Evolutionary conservation across 2,113 vertebrate genomes (phyloP), one percentile per base, ranked within the genome.

Genomic region (Sorex araneus): DNA sequence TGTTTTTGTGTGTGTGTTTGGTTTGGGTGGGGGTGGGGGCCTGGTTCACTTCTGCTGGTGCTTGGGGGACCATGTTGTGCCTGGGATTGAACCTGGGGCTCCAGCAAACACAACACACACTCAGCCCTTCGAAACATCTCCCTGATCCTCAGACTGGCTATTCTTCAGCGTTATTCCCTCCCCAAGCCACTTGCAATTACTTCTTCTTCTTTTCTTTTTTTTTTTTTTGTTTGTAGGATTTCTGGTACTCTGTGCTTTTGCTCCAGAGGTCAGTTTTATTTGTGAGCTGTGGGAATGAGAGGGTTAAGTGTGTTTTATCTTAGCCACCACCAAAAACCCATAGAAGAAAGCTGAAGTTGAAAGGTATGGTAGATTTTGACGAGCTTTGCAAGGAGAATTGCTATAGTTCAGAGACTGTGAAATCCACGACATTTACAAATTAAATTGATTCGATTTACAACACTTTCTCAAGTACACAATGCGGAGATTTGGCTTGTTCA

Each of bases 401-500:
- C 34, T 82, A 80, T 71, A 63, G 93, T 90, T 90, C 90, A 57
- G 54, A 77, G 16, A 71, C 67, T 10, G 30, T 70, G 16, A 69
- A 93, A 94, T 60, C 84, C 32, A 12, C 10, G 81, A 45, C 69
- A 81, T 89, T 93, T 87, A 45, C 64, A 94, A 86, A 82, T 92
- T 74, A 63, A 95, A 87, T 88, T 89, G 80, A 74, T 73, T 78
- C 82, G 32, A 83, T 81, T 94, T 91, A 83, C n/a, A 78, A 82
- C 63, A 75, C 21, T 71, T 91, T 91, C 85, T 77, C 12, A 40
- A 82, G 84, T 84, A 85, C 43, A 32, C 1, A 4, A 90, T 93
- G 34, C 76, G 88, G 91, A 95, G 84, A 54, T 67, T 91, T 92
- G 60, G 36, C 75, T 88, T 80, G 50, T 92, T 94, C 79, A 88